Conservation (phyloP, 2,797 vertebrate genomes). For the Myoxocephalus aenaeus region DNA sequence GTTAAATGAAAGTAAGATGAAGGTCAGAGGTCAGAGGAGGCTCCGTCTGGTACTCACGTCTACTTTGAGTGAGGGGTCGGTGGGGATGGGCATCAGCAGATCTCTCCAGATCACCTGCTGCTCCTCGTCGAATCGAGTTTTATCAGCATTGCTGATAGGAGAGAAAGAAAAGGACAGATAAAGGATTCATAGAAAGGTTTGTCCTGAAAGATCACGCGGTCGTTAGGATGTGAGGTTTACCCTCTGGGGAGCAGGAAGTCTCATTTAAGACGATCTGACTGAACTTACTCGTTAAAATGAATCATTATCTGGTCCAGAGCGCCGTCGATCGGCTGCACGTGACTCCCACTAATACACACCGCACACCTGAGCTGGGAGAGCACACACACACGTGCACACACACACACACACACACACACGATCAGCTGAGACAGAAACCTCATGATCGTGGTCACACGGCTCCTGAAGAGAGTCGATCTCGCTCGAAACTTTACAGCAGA, state of each 20-base stretch:
- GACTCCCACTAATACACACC: slow-evolving; percentile 79
- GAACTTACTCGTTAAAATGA: slow-evolving; percentile 55
- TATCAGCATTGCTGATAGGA: slow-evolving; percentile 51
- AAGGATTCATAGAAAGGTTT: background rate
- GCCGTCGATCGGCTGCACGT: slow-evolving; percentile 67
- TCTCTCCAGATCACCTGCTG: slow-evolving; percentile 67
- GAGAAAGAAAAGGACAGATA: rapidly evolving
- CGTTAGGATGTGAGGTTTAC: background rate
- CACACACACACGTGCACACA: background rate
- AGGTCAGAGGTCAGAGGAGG: too few species aligned
- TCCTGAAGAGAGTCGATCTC: too few species aligned
- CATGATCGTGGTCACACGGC: too few species aligned
- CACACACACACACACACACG: background rate
- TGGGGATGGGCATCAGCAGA: slow-evolving; percentile 77
- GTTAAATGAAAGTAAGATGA: too few species aligned
- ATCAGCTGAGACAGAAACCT: background rate
- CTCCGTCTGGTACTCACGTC: slow-evolving; percentile 66
- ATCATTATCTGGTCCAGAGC: slow-evolving; percentile 57
- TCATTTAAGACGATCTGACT: background rate
- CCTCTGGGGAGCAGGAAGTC: background rate
- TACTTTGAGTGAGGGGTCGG: slow-evolving; percentile 70
- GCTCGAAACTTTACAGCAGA: too few species aligned
- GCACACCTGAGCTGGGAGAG: slow-evolving; percentile 75
- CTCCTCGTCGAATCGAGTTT: slow-evolving; percentile 61
- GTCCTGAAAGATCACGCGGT: background rate